A percentile compares a stretch with the other conserved stretches of the same genome.
These are phyloP conservation scores for Pipistrellus pygmaeus DNA, from an alignment of 2,797 vertebrate genomes.

Conservation along the genomic window DNA sequence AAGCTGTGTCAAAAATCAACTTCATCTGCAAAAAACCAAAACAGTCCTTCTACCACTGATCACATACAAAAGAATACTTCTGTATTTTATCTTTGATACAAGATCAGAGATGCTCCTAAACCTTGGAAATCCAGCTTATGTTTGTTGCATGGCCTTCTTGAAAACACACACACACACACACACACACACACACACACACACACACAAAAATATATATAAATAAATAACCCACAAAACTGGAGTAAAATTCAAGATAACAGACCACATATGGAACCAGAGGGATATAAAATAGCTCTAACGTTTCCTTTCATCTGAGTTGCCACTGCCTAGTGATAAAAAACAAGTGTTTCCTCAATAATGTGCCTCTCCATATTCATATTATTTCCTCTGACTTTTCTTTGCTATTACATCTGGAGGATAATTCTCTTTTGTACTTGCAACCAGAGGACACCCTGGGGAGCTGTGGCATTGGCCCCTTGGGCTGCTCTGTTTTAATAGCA, in stretches of 20 bases:
- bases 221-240: background rate
- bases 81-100: background rate
- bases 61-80: background rate
- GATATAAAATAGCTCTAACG: background rate
- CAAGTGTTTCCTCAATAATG: background rate
- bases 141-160: background rate
- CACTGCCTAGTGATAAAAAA: background rate
- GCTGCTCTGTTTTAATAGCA: slow-evolving; percentile 44
- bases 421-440: slow-evolving; percentile 1
- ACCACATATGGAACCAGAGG: background rate
- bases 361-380: background rate
- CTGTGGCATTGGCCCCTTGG: slow-evolving; percentile 52
- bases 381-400: slow-evolving; percentile 10
- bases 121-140: background rate
- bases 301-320: background rate
- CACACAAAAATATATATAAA: too few species aligned
- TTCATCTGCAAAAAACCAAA: background rate
- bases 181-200: too few species aligned
- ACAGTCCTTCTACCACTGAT: background rate
- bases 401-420: background rate
- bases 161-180: background rate
- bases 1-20: background rate
- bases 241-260: background rate
- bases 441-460: background rate
- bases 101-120: background rate